A percentile compares a stretch with the other conserved stretches of the same genome.
Evolutionary conservation across 1,140 invertebrate species (phyloP).

Genomic region (Tetramorium parvispinum): DNA sequence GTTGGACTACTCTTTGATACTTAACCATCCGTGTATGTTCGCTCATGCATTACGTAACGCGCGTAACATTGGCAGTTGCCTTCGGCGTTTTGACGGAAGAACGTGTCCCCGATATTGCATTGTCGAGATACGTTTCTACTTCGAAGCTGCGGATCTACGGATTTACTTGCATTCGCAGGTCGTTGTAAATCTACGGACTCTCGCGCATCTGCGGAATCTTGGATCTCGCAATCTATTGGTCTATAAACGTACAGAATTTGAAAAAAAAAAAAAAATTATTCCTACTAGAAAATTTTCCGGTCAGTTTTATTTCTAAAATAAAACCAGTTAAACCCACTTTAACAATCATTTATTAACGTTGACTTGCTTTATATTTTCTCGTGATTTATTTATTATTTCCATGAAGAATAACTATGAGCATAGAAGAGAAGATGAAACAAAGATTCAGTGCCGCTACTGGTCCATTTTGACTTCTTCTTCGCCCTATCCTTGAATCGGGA

Average conservation of each 20-base stretch:
- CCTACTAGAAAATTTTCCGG: background rate
- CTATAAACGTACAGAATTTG: background rate
- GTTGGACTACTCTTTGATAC: constrained; percentile 11
- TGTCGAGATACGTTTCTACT: background rate
- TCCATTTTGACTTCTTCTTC: background rate
- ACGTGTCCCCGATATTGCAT: background rate
- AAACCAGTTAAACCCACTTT: background rate
- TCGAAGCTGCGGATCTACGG: constrained; percentile 21
- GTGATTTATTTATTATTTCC: background rate
- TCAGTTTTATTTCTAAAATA: background rate
- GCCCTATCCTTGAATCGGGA: background rate
- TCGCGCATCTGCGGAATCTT: background rate
- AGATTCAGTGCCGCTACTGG: background rate
- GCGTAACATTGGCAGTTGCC: background rate
- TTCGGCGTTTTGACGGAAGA: constrained; percentile 37
- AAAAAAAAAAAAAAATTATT: background rate
- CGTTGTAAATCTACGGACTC: background rate
- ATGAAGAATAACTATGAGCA: background rate
- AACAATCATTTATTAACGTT: background rate
- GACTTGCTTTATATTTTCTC: background rate
- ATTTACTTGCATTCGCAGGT: background rate
- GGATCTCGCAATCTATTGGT: background rate
- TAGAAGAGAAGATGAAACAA: background rate
- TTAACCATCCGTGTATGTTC: background rate
- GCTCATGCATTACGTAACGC: background rate